Base-by-base conservation (phyloP, 2,888 invertebrate species). In the Hypsopygia costalis region DNA sequence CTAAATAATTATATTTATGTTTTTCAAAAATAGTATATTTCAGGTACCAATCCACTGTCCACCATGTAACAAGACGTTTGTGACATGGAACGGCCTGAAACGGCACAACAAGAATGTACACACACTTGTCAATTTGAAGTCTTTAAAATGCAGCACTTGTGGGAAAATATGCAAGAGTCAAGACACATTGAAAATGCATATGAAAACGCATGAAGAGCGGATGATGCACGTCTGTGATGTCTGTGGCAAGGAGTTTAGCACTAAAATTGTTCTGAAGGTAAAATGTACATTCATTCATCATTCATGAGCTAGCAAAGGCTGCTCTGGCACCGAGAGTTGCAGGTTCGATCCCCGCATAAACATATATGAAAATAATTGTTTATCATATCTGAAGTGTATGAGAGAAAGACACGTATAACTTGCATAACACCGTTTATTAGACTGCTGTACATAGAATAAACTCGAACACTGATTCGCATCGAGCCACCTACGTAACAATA, bases 221-320 rank as follows among this genome's bases (percentile, higher is more conserved):
- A 69, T 56, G 22, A 34, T 66, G 7, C 65, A 58, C 35, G 71
- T 88, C 11, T 89, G 89, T 41, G 78, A 88, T 49, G 55, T 83
- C 0, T 89, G 89, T 30, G 89, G 88, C 0, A 81, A 74, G 46
- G 71, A 63, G n/a, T 78, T 69, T 34, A 69, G 71, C 4, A 68
- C 71, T 1, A 59, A 65, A 30, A 61, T 66, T 44, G 65, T 62
- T 37, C 66, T 86, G 16, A 74, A 69, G 66, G 85, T 81, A 57
- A 16, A 16, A 16, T 16, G 16, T 53, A 9, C 7, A 11, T 40
- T 36, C 29, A 11, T 68, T 62, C n/a, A n/a, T n/a, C n/a, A n/a
- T n/a, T n/a, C n/a, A n/a, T n/a, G n/a, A n/a, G n/a, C n/a, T n/a
- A n/a, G n/a, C n/a, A n/a, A n/a, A n/a, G n/a, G n/a, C n/a, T n/a